Evolutionary conservation across 2,113 vertebrate genomes (phyloP).

Genomic region (Solea solea): DNA sequence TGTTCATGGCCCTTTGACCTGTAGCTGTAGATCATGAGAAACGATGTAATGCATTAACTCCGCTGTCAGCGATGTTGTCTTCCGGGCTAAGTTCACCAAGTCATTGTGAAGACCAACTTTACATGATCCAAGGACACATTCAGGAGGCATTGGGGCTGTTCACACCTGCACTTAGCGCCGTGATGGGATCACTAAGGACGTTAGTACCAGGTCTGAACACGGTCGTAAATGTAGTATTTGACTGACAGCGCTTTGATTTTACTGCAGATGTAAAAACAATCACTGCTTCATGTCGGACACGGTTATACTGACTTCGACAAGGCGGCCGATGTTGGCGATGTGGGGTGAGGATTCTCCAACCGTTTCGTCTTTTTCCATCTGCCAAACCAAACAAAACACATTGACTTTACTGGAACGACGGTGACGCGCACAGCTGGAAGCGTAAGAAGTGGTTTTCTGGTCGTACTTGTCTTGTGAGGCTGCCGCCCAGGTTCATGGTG

Average conservation of each 20-base stretch:
- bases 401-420: not conserved
- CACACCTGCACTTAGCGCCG: no score
- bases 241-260: not conserved
- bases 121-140: no score
- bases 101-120: no score
- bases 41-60: no score
- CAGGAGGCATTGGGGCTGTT: no score
- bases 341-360: constrained; percentile 96
- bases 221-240: not conserved
- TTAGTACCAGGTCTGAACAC: no score
- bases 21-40: no score
- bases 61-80: no score
- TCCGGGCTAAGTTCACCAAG: no score
- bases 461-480: constrained; percentile 95
- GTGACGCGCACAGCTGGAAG: not conserved
- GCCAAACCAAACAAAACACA: constrained; percentile 11
- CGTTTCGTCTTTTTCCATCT: constrained; percentile 98
- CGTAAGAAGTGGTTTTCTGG: not conserved
- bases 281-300: not conserved
- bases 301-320: constrained; percentile 90
- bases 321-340: constrained; percentile 97
- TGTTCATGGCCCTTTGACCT: no score
- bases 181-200: no score
- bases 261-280: not conserved
- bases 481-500: constrained; percentile 98